phyloP scores from a whole-genome alignment of 2,888 invertebrate genomes.

The Argyresthia albistria region DNA sequence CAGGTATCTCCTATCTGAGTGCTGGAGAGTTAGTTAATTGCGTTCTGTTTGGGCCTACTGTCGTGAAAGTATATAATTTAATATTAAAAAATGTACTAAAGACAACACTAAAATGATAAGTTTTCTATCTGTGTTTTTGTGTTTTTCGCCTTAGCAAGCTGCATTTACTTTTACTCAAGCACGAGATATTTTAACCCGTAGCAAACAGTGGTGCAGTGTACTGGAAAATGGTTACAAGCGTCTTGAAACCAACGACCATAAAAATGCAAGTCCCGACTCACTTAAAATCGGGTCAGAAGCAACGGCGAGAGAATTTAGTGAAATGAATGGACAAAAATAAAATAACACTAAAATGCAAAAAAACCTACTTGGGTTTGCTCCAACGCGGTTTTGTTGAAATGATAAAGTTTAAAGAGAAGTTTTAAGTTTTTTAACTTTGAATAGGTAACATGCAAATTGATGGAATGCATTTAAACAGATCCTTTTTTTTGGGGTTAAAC shows the following conservation, averaged over 20 bases:
- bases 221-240: conserved; percentile 30
- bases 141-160: background rate
- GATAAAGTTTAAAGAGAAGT: background rate
- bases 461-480: too few relatives aligned
- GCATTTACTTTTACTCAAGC: background rate
- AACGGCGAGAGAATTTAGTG: conserved; percentile 26
- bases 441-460: too few relatives aligned
- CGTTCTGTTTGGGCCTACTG: too few relatives aligned
- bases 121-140: too few relatives aligned
- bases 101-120: too few relatives aligned
- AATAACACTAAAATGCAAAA: conserved; percentile 11
- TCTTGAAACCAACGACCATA: conserved; percentile 35
- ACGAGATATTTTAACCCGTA: conserved; percentile 1
- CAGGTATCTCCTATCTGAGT: too few relatives aligned
- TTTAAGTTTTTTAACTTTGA: too few relatives aligned
- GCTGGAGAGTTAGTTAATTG: too few relatives aligned
- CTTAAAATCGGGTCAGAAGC: conserved; percentile 28
- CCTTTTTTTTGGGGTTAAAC: too few relatives aligned
- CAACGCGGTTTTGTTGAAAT: conserved; percentile 17
- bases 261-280: conserved; percentile 26
- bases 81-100: too few relatives aligned
- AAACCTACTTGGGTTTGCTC: conserved; percentile 31
- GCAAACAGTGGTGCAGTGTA: conserved; percentile 21
- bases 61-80: too few relatives aligned
- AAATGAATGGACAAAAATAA: conserved; percentile 21